Evolutionary conservation across 2,888 invertebrate species (phyloP), one percentile per base, ranked within the genome.

Genomic region (Brachyopa scutellaris): DNA sequence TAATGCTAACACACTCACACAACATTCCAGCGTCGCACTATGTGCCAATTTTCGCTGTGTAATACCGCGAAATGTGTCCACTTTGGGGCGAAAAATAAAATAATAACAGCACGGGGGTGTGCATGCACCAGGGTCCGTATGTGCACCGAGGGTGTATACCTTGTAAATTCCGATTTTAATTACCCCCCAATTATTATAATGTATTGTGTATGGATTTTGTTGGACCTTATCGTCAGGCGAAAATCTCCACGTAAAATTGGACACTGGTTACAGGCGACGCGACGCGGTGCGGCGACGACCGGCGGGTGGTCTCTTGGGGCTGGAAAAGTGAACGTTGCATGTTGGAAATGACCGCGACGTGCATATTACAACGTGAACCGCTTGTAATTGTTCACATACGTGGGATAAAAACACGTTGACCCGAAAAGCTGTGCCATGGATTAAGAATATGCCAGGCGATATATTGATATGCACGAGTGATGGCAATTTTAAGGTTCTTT

Each of bases 121-220:
- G 38, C 62, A 79, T 61, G 31, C 66, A 57, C 15, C 62, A 55
- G 36, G 40, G n/a, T 53, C 42, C 51, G 31, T 29, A 45, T 74
- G 61, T 79, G 74, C 67, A 74, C 67, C 31, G 38, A 6, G 59
- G 61, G 55, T 67, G 74, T 55, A 23, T 38, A 47, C 70, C 82
- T 82, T 82, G 82, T 82, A 82, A 82, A 82, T 82, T 82, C 82
- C 82, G 40, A 59, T 82, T 82, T 82, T 82, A 82, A 82, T 82
- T 82, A 82, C 77, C 77, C 82, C 76, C 82, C 77, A 82, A 82
- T 82, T 82, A 82, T 82, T 72, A 82, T 82, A 82, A 77, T 77
- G 82, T 47, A 82, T 66, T 77, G 82, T 82, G 53, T 82, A 82
- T 82, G 82, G 77, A 82, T 77, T 82, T 82, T 82, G 82, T 66